Base-by-base conservation (phyloP, 30 jellyfish, hydroid and myxozoan species). In the Hydra vulgaris region DNA sequence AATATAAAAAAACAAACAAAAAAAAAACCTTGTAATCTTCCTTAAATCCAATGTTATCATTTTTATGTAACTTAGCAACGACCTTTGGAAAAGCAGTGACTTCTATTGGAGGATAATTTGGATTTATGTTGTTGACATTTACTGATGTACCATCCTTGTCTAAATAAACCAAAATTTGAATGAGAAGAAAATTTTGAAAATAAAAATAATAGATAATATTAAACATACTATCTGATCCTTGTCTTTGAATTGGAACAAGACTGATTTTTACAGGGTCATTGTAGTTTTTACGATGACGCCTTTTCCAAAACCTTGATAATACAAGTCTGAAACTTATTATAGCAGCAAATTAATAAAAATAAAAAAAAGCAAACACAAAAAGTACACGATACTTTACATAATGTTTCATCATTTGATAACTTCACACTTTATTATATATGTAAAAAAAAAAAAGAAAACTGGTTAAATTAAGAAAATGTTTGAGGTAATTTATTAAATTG, bases 61-160 rank as follows among this genome's bases (percentile, higher is more conserved):
- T 82, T 22, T 93, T 85, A 83, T 85, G 97, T 74, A 89, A 71
- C 53, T 89, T 89, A 1, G 95, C 83, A 18, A 89, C 94, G 27
- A 79, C 84, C 27, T 85, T 89, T 23, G 81, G 67, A 85, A 80
- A 89, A 53, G 81, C 70, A 7, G 94, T 79, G 4, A 73, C 74
- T 8, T 91, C 22, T 5, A 89, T 79, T 16, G 97, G 97, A 1
- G 92, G 94, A 40, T 89, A 95, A 66, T 89, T 95, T 0, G 97
- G 95, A 85, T 85, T 88, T 74, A 89, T 27, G 7, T 94, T 90
- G 54, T 76, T 69, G 84, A 84, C 97, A 22, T 94, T 90, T 25
- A 89, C 82, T 27, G 86, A 83, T 0, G 96, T 84, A 40, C 61
- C 61, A 40, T 69, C 86, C 12, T 27, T 86, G 72, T 77, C 53